Base-by-base conservation (phyloP, 2,797 vertebrate genomes). In the Schizothorax lantsangensis region DNA sequence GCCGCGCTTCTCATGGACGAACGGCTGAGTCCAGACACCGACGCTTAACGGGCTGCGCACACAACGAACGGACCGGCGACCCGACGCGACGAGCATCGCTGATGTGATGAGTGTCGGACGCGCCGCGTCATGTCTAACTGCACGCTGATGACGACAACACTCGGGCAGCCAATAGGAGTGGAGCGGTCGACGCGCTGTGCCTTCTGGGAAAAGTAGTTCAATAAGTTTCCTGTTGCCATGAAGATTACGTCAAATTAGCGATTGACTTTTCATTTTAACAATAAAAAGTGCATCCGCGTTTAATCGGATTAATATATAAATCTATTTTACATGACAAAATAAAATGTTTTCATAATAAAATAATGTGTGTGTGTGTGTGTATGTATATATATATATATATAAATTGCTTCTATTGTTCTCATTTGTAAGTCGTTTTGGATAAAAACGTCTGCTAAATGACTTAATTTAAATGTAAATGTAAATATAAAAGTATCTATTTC, bases 1-100 rank as follows among this genome's bases (percentile, higher is more conserved):
- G 96, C 93, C 93, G 96, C 95, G 94, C 95, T 97, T 94, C 96
- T 96, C 97, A 98, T 98, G 96, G 95, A 97, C 96, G 95, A 95
- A 95, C 93, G 90, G 91, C 94, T 93, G 90, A 89, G 89, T 91
- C 89, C 87, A 88, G 87, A 71, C 79, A 90, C 89, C 88, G 89
- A 91, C 87, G 86, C 90, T 81, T 90, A 92, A 91, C 91, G 89
- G 88, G 54, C 72, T 49, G 30, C 47, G 17, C 66, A 52, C 72
- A 85, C 54, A 23, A 23, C 33, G 12, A 21, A 2, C 66, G 10
- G 14, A 79, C 36, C 26, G 43, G 30, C 12, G 4, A 6, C 12
- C 2, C 6, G n/a, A 64, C 57, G 23, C 62, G 36, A 75, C 57
- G 23, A 36, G 19, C 75, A 69, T 59, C 64, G 49, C 64, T 10